Evolutionary conservation across 2,113 vertebrate species (phyloP).

Genomic region (Coptodon rendalli): DNA sequence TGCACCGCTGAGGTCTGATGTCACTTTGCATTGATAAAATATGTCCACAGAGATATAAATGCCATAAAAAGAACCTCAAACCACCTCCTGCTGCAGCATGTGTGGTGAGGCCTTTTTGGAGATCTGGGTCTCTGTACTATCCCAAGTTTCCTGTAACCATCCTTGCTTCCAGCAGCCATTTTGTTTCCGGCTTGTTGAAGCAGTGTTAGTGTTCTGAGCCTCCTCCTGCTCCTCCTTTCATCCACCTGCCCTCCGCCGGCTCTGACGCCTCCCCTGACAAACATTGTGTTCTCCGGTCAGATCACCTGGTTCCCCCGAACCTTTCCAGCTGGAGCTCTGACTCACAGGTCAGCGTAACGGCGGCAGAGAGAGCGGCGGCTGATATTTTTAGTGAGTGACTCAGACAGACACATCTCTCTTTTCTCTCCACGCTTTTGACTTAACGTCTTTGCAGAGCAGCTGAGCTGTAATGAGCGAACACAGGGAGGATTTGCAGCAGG

Average conservation of each 20-base stretch:
- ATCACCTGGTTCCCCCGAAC: not conserved
- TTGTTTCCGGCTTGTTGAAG: not conserved
- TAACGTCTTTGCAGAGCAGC: not conserved
- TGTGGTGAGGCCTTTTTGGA: not conserved
- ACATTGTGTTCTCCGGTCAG: not conserved
- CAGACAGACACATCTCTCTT: not conserved
- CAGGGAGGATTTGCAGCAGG: not conserved
- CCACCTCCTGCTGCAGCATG: not conserved
- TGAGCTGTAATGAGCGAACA: conserved; percentile 14
- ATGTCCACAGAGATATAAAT: not conserved
- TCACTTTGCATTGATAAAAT: not conserved
- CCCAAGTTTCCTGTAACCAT: not conserved
- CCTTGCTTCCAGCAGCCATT: not conserved
- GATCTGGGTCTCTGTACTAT: not conserved
- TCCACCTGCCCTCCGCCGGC: not conserved
- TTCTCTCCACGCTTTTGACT: not conserved
- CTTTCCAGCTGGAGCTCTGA: conserved; percentile 19
- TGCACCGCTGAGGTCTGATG: not conserved
- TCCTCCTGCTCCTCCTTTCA: not conserved
- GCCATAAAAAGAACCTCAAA: not conserved
- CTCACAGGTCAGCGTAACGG: conserved; percentile 42
- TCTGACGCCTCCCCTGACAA: not conserved
- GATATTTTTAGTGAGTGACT: conserved; percentile 60
- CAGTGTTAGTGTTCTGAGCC: not conserved
- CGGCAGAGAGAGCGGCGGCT: not conserved